A percentile compares a stretch with the other conserved stretches of the same genome.
These are phyloP conservation scores for Acleris holmiana DNA, from an alignment of 2,888 invertebrate species.

Conservation along the genomic window DNA sequence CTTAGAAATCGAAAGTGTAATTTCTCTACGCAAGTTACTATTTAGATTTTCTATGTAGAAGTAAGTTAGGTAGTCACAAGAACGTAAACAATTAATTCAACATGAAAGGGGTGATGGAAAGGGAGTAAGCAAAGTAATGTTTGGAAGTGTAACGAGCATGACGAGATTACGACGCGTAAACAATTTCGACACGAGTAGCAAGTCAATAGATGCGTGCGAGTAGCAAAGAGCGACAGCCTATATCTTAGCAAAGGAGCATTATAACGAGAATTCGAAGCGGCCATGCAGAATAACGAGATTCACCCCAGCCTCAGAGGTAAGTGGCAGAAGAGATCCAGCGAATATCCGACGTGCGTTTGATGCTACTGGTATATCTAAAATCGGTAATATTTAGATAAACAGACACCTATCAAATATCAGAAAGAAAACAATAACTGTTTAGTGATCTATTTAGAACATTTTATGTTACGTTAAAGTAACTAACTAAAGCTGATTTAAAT, in stretches of 20 bases:
- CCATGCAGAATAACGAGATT: conserved; percentile 66
- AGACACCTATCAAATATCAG: background rate
- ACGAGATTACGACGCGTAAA: conserved; percentile 12
- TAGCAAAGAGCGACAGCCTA: conserved; percentile 33
- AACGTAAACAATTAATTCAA: too few relatives aligned
- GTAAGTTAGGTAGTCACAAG: too few relatives aligned
- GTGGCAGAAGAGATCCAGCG: conserved; percentile 51
- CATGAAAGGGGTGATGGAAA: too few relatives aligned
- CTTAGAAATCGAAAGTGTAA: conserved; percentile 45
- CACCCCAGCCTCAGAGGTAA: conserved; percentile 51
- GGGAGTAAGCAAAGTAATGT: too few relatives aligned
- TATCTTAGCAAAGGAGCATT: conserved; percentile 35
- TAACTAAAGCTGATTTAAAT: too few relatives aligned
- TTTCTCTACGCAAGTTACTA: conserved; percentile 30
- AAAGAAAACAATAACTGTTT: background rate
- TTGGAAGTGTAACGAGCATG: conserved; percentile 11
- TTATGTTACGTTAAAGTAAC: too few relatives aligned
- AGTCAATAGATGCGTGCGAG: conserved; percentile 30
- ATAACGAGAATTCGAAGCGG: conserved; percentile 55
- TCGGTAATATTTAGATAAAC: background rate
- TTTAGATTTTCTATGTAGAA: too few relatives aligned
- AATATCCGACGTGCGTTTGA: conserved; percentile 41
- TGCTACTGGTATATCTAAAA: conserved; percentile 34
- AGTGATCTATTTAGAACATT: too few relatives aligned
- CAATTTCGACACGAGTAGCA: conserved; percentile 23